Percentiles rank a stretch among this genome's conserved stretches.
Evolutionary conservation across 2,888 invertebrate species (phyloP).

Genomic region (Podotricha telesiphe): DNA sequence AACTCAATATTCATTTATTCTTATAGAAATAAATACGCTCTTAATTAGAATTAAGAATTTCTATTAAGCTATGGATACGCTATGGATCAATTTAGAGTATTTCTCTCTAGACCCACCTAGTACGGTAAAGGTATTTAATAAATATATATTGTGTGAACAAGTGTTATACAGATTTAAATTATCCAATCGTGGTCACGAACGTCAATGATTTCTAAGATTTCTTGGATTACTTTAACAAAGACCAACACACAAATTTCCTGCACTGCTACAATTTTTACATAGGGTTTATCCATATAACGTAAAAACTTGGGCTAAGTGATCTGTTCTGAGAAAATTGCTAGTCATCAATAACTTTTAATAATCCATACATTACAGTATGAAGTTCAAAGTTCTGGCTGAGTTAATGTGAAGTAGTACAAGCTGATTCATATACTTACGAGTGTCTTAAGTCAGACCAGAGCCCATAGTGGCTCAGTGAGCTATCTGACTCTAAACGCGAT

Average conservation of each 20-base stretch:
- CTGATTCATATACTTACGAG: constrained; percentile 11
- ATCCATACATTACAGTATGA: constrained; percentile 3
- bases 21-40: too few relatives aligned
- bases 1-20: too few relatives aligned
- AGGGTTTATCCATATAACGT: constrained; percentile 32
- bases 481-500: too few relatives aligned
- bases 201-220: constrained; percentile 28
- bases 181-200: constrained; percentile 30
- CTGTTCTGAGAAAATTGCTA: constrained; percentile 14
- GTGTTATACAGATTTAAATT: constrained; percentile 23
- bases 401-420: neutral
- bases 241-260: constrained; percentile 21
- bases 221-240: neutral
- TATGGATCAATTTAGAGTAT: too few relatives aligned
- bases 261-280: neutral
- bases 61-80: too few relatives aligned
- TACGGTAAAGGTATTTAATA: too few relatives aligned
- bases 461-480: too few relatives aligned
- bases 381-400: constrained; percentile 20
- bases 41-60: too few relatives aligned
- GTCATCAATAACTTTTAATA: constrained; percentile 15
- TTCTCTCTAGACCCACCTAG: too few relatives aligned
- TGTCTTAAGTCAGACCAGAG: too few relatives aligned
- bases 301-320: neutral
- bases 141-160: neutral